These are phyloP conservation scores for Coilia nasus DNA, from an alignment of 2,797 vertebrate genomes.

Conservation along the genomic window DNA sequence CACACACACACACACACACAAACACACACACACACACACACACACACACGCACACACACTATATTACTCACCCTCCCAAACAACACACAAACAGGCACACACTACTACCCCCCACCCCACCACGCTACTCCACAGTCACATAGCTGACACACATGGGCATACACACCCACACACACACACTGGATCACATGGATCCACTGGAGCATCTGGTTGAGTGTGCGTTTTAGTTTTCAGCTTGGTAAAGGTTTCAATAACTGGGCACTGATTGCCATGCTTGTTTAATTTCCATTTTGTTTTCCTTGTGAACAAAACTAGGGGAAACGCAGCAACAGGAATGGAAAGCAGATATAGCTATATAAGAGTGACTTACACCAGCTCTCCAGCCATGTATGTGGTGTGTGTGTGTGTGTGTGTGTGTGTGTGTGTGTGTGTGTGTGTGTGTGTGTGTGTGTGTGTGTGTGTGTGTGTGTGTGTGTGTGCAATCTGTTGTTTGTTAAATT, in stretches of 20 bases:
- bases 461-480: not conserved
- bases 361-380: not conserved
- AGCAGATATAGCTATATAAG: not conserved
- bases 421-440: slow-evolving; percentile 42
- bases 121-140: no score
- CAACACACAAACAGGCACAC: no score
- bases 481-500: slow-evolving; percentile 41
- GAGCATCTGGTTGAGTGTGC: slow-evolving; percentile 44
- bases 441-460: slow-evolving; percentile 9
- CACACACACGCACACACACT: no score
- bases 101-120: no score
- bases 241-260: not conserved
- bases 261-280: not conserved
- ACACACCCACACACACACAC: no score
- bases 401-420: slow-evolving; percentile 28
- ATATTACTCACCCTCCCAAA: no score
- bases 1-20: no score
- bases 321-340: not conserved
- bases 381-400: slow-evolving; percentile 33
- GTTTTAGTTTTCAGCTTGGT: not conserved
- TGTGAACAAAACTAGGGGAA: not conserved
- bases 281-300: not conserved
- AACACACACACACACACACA: not conserved
- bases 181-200: no score
- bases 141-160: no score